These are phyloP conservation scores for Salvelinus fontinalis DNA, from an alignment of 2,113 vertebrate species.

Conservation along the genomic window DNA sequence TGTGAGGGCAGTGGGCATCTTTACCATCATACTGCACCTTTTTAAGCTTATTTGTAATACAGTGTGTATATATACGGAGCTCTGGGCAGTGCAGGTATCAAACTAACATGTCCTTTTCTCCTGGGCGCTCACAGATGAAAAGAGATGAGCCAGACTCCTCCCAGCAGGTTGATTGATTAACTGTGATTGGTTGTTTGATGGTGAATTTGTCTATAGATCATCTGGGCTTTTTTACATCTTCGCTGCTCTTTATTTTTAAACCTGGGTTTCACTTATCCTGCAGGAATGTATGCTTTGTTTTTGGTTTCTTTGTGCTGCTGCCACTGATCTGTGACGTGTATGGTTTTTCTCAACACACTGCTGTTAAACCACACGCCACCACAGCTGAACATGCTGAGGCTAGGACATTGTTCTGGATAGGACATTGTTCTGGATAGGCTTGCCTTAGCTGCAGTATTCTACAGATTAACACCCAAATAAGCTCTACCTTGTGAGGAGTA, in stretches of 20 bases:
- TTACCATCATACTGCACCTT: slow-evolving; percentile 56
- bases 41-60: background rate
- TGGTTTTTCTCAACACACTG: background rate
- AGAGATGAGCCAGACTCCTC: slow-evolving; percentile 1
- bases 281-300: background rate
- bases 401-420: too few relatives aligned
- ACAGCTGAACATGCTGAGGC: too few relatives aligned
- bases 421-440: too few relatives aligned
- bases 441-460: too few relatives aligned
- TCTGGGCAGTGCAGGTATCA: background rate
- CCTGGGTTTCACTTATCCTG: background rate
- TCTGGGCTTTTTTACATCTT: slow-evolving; percentile 15
- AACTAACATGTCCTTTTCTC: slow-evolving; percentile 39
- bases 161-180: slow-evolving; percentile 19
- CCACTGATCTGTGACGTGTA: background rate
- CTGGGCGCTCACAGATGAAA: background rate
- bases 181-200: slow-evolving; percentile 35
- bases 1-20: slow-evolving; percentile 69
- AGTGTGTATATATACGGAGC: background rate
- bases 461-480: too few relatives aligned
- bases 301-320: background rate
- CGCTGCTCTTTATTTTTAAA: background rate
- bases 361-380: background rate
- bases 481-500: too few relatives aligned
- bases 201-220: slow-evolving; percentile 44